Evolutionary conservation across 37 sponge, comb jelly and placozoan species (phyloP), one percentile per base, ranked within the genome.

Genomic region (Amphimedon queenslandica): DNA sequence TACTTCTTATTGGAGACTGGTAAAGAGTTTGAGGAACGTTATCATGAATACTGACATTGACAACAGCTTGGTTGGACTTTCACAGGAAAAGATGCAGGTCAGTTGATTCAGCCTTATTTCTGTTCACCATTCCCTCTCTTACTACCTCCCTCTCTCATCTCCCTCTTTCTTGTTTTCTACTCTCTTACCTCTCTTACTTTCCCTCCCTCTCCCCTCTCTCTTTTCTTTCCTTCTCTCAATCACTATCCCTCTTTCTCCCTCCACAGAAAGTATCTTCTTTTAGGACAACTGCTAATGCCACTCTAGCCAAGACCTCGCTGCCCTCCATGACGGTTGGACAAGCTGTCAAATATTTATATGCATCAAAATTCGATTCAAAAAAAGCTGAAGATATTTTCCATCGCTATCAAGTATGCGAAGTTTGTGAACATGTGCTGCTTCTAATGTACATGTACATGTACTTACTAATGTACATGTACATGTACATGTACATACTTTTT

Each of bases 361-460:
- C 90, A 31, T 29, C 78, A 3, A 42, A 57, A 35, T 82, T 74
- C 64, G 70, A 78, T 41, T 25, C 64, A 1, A 11, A 42, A 21
- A 76, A 57, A 38, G 73, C 83, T 30, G 29, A 75, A 1, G 85
- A 90, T 2, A 63, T 84, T 23, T 57, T 66, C 63, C 74, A 61
- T 69, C 79, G 75, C 34, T 83, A 90, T 38, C 64, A 75, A 77
- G 85, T 88, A 47, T 47, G 13, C 53, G 8, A 47, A 18, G 13
- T 47, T 8, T 47, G 13, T 47, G 53, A 18, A 47, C 13, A 13
- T 47, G 13, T 47, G 53, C 13, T 18, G 8, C 13, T 47, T 18
- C 13, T 8, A 18, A 47, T 47, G 53, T 47, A 13, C 13, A 13
- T 47, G 53, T 47, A 13, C 13, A 47, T 47, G 53, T 47, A 47